Percentiles rank a stretch among this genome's conserved stretches.
phyloP scores from a whole-genome alignment of 2,888 invertebrate species.

The Mechanitis mazaeus region DNA sequence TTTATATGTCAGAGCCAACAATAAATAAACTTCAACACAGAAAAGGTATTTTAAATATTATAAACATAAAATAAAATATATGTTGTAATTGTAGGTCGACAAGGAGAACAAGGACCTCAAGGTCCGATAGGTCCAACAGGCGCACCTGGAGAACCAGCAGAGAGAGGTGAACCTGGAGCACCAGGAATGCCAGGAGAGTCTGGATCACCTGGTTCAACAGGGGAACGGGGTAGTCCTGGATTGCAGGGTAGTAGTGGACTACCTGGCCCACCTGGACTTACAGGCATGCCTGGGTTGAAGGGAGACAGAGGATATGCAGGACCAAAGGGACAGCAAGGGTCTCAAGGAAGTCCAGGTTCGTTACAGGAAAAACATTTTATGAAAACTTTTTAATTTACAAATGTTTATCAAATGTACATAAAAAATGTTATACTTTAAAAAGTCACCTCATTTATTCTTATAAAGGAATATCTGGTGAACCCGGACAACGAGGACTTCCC shows the following conservation, averaged over 20 bases:
- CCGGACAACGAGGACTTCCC: slow-evolving; percentile 78
- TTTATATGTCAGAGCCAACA: too few species aligned
- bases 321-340: slow-evolving; percentile 85
- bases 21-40: too few species aligned
- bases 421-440: not conserved
- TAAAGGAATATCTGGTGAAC: slow-evolving; percentile 78
- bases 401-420: not conserved
- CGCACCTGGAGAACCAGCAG: slow-evolving; percentile 88
- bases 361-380: not conserved
- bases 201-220: slow-evolving; percentile 84
- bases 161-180: slow-evolving; percentile 85
- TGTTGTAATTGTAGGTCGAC: slow-evolving; percentile 64
- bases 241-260: slow-evolving; percentile 82
- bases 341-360: slow-evolving; percentile 75
- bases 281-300: slow-evolving; percentile 83
- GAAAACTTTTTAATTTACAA: not conserved
- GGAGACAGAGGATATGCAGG: slow-evolving; percentile 84
- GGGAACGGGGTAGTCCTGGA: slow-evolving; percentile 85
- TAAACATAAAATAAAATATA: slow-evolving; percentile 4
- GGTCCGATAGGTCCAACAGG: slow-evolving; percentile 86
- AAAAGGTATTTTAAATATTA: too few species aligned
- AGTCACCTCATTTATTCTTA: not conserved
- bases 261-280: slow-evolving; percentile 81
- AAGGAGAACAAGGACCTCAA: slow-evolving; percentile 86
- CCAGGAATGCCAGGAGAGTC: slow-evolving; percentile 83